Evolutionary conservation across 2,888 invertebrate species (phyloP).

Genomic region (Hymenopus coronatus): DNA sequence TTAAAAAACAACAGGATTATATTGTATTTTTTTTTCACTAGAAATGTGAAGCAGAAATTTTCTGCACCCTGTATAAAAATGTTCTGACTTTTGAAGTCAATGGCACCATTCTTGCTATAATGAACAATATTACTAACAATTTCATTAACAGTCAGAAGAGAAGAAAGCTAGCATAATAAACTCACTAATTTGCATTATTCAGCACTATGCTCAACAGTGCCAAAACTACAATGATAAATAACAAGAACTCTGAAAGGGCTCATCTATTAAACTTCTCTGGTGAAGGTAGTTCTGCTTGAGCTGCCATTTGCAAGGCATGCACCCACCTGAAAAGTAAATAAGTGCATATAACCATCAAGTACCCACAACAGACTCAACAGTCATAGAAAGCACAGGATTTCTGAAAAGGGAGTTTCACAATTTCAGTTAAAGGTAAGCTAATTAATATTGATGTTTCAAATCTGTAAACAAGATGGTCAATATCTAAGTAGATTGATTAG

Average conservation of each 20-base stretch:
- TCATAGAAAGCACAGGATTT: too few species aligned
- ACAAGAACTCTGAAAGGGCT: background rate
- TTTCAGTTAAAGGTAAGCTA: too few species aligned
- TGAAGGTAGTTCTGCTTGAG: conserved; percentile 50
- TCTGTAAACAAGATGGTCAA: too few species aligned
- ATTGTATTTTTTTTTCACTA: background rate
- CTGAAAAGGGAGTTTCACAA: too few species aligned
- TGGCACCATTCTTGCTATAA: background rate
- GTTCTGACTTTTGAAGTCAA: background rate
- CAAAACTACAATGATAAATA: background rate
- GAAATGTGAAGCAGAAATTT: background rate
- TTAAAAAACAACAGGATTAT: background rate
- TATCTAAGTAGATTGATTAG: too few species aligned
- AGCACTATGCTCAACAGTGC: background rate
- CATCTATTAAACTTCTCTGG: conserved; percentile 21
- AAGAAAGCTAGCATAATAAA: background rate
- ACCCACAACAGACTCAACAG: too few species aligned
- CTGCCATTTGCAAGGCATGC: conserved; percentile 48
- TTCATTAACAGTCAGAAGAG: background rate
- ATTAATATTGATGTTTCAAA: too few species aligned
- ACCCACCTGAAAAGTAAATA: conserved; percentile 48
- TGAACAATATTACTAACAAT: background rate
- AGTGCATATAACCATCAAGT: background rate
- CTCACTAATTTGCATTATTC: background rate
- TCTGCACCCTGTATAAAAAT: background rate